Base-by-base conservation (phyloP, 2,888 invertebrate species). In the Pycnomerus fuliginosus region DNA sequence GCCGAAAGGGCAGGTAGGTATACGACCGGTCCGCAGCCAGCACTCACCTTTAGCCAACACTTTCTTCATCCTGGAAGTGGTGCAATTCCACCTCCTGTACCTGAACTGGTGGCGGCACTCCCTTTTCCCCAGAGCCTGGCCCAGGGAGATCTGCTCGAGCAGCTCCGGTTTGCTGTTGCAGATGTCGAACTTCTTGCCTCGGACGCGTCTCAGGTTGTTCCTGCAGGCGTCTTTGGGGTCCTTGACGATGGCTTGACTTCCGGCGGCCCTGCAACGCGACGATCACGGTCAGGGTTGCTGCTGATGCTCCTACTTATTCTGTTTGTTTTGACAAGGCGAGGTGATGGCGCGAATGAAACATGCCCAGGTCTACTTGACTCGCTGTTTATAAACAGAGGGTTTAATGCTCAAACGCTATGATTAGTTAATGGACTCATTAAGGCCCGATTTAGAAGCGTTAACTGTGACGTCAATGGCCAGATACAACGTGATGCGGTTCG, bases 21-120 rank as follows among this genome's bases (percentile, higher is more conserved):
- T 54, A 46, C 52, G 52, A 48, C 54, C 44, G n/a, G n/a, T n/a
- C n/a, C n/a, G n/a, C n/a, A n/a, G n/a, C n/a, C n/a, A 3, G 4
- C 11, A 59, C 76, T 78, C 74, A 94, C 93, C 93, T 80, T 85
- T 84, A 69, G 87, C 77, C 47, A 94, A 78, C 65, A 94, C 88
- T 74, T 90, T 90, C 69, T 86, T 83, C 72, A 91, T 82, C 56
- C 86, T 80, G 50, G 85, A 80, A 1, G 89, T 84, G 40, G 90
- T 90, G 70, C 93, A 93, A 71, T 93, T 93, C 93, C 92, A 93
- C 69, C 87, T 78, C 48, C 90, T 80, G 70, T 85, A 83, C 44
- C 85, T 78, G 73, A 93, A 92, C 76, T 92, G 92, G 71, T 85
- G 82, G 56, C 90, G 88, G 70, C 93, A 93, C 80, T 93, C 91